Base-by-base conservation (phyloP, 2,113 vertebrate genomes). In the Sylvietta virens region DNA sequence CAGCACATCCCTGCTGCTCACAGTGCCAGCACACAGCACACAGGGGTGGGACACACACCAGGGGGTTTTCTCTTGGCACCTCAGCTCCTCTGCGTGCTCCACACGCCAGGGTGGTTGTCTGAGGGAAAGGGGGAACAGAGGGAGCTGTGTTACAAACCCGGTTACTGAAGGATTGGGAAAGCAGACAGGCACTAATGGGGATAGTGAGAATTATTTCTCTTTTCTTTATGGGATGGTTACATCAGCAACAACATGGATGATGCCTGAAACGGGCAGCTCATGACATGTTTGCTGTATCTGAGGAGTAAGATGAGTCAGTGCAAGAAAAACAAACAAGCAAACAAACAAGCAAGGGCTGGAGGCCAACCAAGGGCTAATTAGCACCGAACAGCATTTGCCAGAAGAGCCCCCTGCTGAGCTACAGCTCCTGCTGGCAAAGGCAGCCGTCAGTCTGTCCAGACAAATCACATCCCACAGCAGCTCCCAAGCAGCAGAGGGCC, bases 301-400 rank as follows among this genome's bases (percentile, higher is more conserved):
- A 44, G 7, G 2, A 78, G 61, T 13, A 33, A 78, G 54, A 80
- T 37, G 74, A 70, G 60, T 80, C 91, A 74, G 44, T 50, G 42
- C 24, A 88, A 91, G 76, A 54, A 88, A 95, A 93, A 86, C 89
- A 96, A 97, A 94, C 88, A 92, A 90, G 65, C 80, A 92, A 92
- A 85, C 80, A 90, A 71, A 89, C 60, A 88, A 69, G 74, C 70
- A 69, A 77, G 83, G 0, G 37, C 91, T 91, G 91, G 92, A 92
- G 80, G 65, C 92, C 88, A 90, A 92, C 23, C 79, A 79, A 90
- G 65, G 80, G 82, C 88, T 86, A 73, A 90, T 94, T 88, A 96
- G 67, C 66, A 53, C 88, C 19, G 33, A 23, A 37, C 27, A 78
- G 67, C 80, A 16, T 71, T 88, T 86, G 80, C 88, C 86, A 92